These are phyloP conservation scores for Ephydatia muelleri DNA, from an alignment of 37 sponge, comb jelly and placozoan genomes.

Conservation along the genomic window DNA sequence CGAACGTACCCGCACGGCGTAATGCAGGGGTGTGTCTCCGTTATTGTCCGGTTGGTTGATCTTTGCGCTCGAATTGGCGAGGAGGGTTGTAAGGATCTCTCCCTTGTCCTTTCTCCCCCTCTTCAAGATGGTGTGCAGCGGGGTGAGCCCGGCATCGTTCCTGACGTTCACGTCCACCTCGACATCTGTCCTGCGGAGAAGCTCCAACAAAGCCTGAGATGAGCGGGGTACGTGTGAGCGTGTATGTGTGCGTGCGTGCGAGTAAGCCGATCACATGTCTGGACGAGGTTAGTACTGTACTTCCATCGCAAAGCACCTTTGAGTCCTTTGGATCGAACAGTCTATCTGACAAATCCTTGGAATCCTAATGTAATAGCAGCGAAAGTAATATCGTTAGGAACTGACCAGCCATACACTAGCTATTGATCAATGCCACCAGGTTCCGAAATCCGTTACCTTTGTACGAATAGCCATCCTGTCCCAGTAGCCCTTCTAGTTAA, in stretches of 20 bases:
- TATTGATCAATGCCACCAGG: too few relatives aligned
- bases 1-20: constrained; percentile 16
- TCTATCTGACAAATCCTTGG: not conserved
- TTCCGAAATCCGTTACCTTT: too few relatives aligned
- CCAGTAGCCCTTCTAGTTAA: too few relatives aligned
- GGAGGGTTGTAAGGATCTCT: constrained; percentile 26
- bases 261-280: not conserved
- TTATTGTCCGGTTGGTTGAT: constrained; percentile 5
- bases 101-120: constrained; percentile 15
- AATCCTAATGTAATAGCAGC: too few relatives aligned
- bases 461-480: not conserved
- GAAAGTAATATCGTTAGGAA: too few relatives aligned
- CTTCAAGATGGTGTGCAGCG: constrained; percentile 42
- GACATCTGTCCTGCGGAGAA: not conserved
- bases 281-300: not conserved
- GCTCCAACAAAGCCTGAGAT: not conserved
- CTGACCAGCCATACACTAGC: too few relatives aligned
- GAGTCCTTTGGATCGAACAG: not conserved
- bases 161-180: not conserved
- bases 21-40: constrained; percentile 59
- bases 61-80: constrained; percentile 28
- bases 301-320: not conserved
- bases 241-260: not conserved
- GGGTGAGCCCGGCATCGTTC: constrained; percentile 4
- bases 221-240: not conserved